These are phyloP conservation scores for Perodicticus potto DNA, from an alignment of 2,797 vertebrate species.

Conservation along the genomic window DNA sequence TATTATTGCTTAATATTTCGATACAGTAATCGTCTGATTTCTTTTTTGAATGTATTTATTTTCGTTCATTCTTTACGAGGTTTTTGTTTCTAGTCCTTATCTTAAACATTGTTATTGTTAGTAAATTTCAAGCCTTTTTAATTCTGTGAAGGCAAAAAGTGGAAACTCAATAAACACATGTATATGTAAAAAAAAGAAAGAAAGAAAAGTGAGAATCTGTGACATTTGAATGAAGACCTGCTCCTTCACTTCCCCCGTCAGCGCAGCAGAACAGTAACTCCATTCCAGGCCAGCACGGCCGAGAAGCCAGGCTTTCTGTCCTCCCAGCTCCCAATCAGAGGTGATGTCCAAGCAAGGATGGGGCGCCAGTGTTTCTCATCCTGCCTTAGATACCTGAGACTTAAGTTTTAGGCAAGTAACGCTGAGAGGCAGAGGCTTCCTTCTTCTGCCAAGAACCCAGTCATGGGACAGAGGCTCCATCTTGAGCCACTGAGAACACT, in stretches of 20 bases:
- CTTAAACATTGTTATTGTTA: too few species aligned
- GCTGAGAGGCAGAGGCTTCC: neutral
- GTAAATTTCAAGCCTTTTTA: too few species aligned
- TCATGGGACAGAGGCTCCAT: neutral
- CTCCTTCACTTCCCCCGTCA: neutral
- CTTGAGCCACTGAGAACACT: neutral
- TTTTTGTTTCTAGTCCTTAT: too few species aligned
- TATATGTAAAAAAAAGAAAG: too few species aligned
- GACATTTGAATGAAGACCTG: constrained; percentile 1
- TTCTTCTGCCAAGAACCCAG: neutral
- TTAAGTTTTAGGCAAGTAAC: neutral
- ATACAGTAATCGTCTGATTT: too few species aligned
- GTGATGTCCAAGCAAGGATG: neutral
- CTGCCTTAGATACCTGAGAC: neutral
- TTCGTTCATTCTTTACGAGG: too few species aligned
- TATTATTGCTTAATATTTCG: too few species aligned
- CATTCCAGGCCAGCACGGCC: neutral
- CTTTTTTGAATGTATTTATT: too few species aligned
- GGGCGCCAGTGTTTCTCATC: neutral
- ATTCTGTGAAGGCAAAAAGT: too few species aligned
- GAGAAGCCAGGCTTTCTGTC: neutral
- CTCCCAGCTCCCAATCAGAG: neutral
- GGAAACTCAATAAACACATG: too few species aligned
- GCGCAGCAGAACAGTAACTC: neutral
- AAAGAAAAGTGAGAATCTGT: neutral